Conservation (phyloP, 1,140 invertebrate genomes). For the Cryptotermes secundus region DNA sequence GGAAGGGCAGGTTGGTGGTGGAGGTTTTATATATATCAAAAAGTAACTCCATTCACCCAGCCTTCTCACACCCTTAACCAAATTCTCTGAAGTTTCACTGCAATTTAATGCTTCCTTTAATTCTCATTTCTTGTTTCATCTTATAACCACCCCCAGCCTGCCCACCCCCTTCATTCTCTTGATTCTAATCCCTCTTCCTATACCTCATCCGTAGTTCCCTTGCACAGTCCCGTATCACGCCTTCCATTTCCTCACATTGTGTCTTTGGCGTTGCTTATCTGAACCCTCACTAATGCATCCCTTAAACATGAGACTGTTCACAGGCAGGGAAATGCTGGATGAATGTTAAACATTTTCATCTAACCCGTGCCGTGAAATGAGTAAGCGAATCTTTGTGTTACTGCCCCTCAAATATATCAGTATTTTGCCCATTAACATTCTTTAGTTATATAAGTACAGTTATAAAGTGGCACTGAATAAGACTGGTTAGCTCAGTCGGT, state of each 20-base stretch:
- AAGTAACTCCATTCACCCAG: background rate
- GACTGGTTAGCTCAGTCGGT: no score
- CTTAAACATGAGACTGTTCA: background rate
- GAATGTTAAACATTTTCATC: background rate
- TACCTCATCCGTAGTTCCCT: background rate
- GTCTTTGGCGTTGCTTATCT: slow-evolving; percentile 15
- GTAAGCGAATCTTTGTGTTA: background rate
- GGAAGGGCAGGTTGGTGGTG: background rate
- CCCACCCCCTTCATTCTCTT: background rate
- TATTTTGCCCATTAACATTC: no score
- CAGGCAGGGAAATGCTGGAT: background rate
- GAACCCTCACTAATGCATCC: slow-evolving; percentile 18
- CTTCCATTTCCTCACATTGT: slow-evolving; percentile 12
- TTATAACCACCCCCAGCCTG: background rate
- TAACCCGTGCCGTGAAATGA: background rate
- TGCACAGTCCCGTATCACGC: background rate
- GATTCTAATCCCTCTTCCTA: slow-evolving; percentile 18
- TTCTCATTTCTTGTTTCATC: slow-evolving; percentile 13
- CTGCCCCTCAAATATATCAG: background rate
- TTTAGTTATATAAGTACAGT: no score
- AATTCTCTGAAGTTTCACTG: background rate
- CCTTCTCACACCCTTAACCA: background rate
- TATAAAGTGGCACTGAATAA: no score
- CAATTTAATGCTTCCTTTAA: slow-evolving; percentile 18
- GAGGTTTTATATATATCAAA: background rate